A percentile compares a stretch with the other conserved stretches of the same genome.
phyloP scores from a whole-genome alignment of 2,797 vertebrate species.

The Bovichtus diacanthus region DNA sequence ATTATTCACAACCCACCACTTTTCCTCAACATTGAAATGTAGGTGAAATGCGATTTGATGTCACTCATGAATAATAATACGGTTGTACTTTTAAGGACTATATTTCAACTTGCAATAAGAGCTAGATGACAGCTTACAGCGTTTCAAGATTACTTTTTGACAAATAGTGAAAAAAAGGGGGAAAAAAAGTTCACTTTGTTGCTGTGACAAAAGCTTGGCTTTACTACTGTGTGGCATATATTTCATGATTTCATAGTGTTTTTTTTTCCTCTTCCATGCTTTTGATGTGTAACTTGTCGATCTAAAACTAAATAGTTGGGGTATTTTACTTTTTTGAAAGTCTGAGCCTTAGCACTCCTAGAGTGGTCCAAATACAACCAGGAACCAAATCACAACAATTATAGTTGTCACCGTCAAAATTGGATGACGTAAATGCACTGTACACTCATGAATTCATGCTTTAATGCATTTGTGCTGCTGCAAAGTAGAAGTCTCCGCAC shows the following conservation, averaged over 20 bases:
- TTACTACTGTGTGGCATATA: constrained; percentile 19
- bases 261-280: constrained; percentile 14
- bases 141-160: constrained; percentile 67
- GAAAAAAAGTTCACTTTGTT: constrained; percentile 23
- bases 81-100: constrained; percentile 54
- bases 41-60: constrained; percentile 52
- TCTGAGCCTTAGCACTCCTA: neutral
- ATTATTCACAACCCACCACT: constrained; percentile 54
- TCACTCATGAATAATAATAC: constrained; percentile 66
- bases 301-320: neutral
- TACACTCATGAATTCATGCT: neutral
- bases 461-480: constrained; percentile 12
- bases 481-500: neutral
- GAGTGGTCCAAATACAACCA: constrained; percentile 12
- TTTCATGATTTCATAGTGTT: constrained; percentile 31
- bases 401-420: neutral
- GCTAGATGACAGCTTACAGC: constrained; percentile 45
- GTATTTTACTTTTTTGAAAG: neutral
- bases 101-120: constrained; percentile 52
- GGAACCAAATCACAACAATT: constrained; percentile 5
- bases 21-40: constrained; percentile 55
- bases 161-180: constrained; percentile 39
- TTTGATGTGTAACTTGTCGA: constrained; percentile 20
- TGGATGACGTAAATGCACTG: neutral
- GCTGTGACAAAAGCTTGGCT: constrained; percentile 32